Conservation (phyloP, 2,797 vertebrate genomes). For the Microhierax caerulescens region DNA sequence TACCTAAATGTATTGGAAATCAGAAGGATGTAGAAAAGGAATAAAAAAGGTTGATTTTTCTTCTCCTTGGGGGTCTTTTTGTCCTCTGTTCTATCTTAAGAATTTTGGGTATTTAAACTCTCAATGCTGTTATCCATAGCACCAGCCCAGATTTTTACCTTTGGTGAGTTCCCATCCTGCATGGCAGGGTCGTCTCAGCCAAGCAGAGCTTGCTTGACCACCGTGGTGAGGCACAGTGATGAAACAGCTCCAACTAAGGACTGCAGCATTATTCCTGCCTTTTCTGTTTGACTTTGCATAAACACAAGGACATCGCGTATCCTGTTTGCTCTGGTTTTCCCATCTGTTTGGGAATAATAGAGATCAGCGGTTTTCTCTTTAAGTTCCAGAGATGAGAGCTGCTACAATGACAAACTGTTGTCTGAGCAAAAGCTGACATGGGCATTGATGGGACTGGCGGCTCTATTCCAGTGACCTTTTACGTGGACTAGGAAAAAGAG, state of each 20-base stretch:
- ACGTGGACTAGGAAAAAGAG: background rate
- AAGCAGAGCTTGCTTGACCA: background rate
- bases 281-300: constrained; percentile 51
- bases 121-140: background rate
- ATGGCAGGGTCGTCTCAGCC: background rate
- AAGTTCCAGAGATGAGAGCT: constrained; percentile 52
- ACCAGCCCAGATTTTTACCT: background rate
- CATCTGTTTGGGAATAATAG: constrained; percentile 57
- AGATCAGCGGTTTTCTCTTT: constrained; percentile 56
- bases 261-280: constrained; percentile 11
- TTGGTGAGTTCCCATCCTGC: background rate
- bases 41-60: background rate
- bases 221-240: background rate
- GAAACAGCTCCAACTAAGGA: background rate
- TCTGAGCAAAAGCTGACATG: constrained; percentile 41
- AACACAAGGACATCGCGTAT: constrained; percentile 20
- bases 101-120: background rate
- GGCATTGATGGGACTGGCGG: background rate
- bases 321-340: constrained; percentile 57
- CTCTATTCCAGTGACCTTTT: background rate
- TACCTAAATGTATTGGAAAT: background rate
- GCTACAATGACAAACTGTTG: constrained; percentile 37
- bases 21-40: background rate
- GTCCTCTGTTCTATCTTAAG: background rate
- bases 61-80: background rate